Evolutionary conservation across 2,888 invertebrate genomes (phyloP), one percentile per base, ranked within the genome.

Genomic region (Venustoraphidia nigricollis): DNA sequence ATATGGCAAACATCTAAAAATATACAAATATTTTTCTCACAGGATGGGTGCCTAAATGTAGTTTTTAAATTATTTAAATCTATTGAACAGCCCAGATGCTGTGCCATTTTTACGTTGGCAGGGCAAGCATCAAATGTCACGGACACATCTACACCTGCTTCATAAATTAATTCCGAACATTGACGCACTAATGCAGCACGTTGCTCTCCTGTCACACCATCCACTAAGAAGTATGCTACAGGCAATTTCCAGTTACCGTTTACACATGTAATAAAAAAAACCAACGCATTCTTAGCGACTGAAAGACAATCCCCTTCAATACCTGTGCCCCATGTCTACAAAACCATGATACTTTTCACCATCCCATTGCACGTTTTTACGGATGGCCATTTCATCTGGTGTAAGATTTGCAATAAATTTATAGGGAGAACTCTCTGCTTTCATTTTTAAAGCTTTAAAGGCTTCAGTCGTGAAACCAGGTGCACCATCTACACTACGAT

Each of bases 381-480:
- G 50, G 14, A 58, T 57, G 1, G 57, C 52, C 56, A 62, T 61
- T 53, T 61, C 59, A 51, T 60, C 60, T 6, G 59, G 44, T 8
- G 55, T 48, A 17, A 58, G 45, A 10, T 51, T 41, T 39, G 50
- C 54, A 17, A 57, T 27, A 34, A 42, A 44, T 48, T 54, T 53
- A 6, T 47, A 41, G 17, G 48, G 45, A 2, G 36, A 34, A 8
- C 14, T 37, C 36, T 36, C 17, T 17, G 17, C 50, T 46, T 55
- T 49, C 10, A 37, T 38, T 53, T 53, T 53, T 34, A 60, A 46
- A 36, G 53, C 53, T 45, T 52, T 44, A 27, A 58, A 55, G 6
- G 55, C 51, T 51, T 57, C 56, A 43, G 17, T 49, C 40, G 47
- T 56, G 49, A 64, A 60, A 4, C 63, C 62, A 6, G 63, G 60